phyloP scores from a whole-genome alignment of 2,888 invertebrate genomes.

The Sphinx pinastri region DNA sequence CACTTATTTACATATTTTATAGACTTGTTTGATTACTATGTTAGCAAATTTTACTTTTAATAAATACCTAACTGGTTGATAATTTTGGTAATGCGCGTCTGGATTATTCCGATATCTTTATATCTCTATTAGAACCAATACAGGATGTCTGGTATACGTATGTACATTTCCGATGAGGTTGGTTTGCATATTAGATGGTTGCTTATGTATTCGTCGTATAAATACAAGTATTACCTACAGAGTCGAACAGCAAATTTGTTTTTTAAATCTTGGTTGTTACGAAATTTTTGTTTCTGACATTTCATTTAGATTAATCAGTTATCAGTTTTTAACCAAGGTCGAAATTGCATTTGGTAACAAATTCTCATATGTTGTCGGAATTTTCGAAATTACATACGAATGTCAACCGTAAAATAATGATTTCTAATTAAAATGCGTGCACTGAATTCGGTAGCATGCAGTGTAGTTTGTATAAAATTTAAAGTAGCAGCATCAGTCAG shows the following conservation, averaged over 20 bases:
- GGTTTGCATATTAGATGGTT: conserved; percentile 12
- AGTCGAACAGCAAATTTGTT: background rate
- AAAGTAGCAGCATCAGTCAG: conserved; percentile 6
- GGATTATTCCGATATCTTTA: conserved; percentile 23
- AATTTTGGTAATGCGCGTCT: conserved; percentile 38
- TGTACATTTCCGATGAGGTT: conserved; percentile 10
- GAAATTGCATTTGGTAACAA: too few species aligned
- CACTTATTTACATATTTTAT: conserved; percentile 46
- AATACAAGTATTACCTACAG: background rate
- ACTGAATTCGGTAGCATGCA: conserved; percentile 4
- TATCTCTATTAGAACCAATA: conserved; percentile 12
- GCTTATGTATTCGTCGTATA: background rate
- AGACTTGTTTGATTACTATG: conserved; percentile 44
- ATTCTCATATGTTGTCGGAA: too few species aligned
- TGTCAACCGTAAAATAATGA: background rate
- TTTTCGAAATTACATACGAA: too few species aligned
- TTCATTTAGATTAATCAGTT: too few species aligned
- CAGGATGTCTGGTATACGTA: conserved; percentile 2
- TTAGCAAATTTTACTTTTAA: conserved; percentile 40
- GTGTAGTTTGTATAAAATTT: background rate
- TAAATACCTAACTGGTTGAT: conserved; percentile 38
- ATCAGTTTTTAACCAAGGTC: too few species aligned
- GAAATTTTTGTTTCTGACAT: background rate
- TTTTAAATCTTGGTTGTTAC: background rate
- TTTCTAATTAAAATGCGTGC: background rate